phyloP scores from a whole-genome alignment of 2,888 invertebrate genomes.

The Ptilodon capucinus region DNA sequence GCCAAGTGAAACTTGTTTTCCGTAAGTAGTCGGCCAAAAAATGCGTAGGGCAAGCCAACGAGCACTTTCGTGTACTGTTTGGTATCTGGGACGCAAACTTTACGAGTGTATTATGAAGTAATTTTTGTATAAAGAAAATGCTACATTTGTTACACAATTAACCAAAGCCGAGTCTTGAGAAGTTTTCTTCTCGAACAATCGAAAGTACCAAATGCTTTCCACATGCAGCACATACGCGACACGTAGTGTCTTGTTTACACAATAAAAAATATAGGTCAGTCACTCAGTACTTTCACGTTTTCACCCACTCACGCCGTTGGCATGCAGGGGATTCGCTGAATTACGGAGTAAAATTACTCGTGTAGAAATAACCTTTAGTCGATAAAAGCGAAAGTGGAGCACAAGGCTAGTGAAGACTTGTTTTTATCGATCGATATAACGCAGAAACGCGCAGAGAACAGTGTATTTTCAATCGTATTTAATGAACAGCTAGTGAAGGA shows the following conservation, averaged over 20 bases:
- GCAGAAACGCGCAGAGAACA: constrained; percentile 34
- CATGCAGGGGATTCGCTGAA: constrained; percentile 21
- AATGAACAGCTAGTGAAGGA: background rate
- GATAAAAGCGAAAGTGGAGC: constrained; percentile 59
- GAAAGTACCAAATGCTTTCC: constrained; percentile 23
- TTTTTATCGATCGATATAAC: constrained; percentile 46
- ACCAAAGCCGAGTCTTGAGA: constrained; percentile 1
- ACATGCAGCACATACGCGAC: constrained; percentile 10
- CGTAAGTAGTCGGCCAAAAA: constrained; percentile 49
- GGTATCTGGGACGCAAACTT: constrained; percentile 11
- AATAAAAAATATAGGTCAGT: constrained; percentile 36
- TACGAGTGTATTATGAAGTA: constrained; percentile 2
- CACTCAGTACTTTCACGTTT: constrained; percentile 25
- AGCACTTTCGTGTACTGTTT: constrained; percentile 7
- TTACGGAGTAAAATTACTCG: constrained; percentile 31
- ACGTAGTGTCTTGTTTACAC: constrained; percentile 27
- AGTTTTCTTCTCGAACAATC: background rate
- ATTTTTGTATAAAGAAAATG: background rate
- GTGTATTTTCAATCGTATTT: constrained; percentile 26
- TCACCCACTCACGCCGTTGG: constrained; percentile 18
- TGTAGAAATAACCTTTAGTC: constrained; percentile 49
- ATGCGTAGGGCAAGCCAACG: constrained; percentile 38
- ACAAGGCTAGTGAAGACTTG: constrained; percentile 50
- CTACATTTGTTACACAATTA: constrained; percentile 5
- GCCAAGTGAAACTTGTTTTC: constrained; percentile 54